Conservation (phyloP, 2,888 invertebrate genomes). For the Nomada ruficornis region DNA sequence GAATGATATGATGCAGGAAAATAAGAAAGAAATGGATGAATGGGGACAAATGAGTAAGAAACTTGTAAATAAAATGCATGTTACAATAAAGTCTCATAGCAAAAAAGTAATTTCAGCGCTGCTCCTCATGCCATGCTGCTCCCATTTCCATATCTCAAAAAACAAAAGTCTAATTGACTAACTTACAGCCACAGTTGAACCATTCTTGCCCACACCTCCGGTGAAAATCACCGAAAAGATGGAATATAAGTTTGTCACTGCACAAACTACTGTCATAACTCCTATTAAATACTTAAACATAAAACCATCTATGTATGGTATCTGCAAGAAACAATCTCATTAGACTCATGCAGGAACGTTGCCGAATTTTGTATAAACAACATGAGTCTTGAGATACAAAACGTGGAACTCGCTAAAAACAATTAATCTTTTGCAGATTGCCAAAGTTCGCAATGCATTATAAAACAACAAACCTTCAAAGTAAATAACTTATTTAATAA, state of each 20-base stretch:
- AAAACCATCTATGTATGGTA: slow-evolving; percentile 88
- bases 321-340: slow-evolving; percentile 82
- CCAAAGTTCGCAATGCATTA: not conserved
- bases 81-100: slow-evolving; percentile 61
- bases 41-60: slow-evolving; percentile 48
- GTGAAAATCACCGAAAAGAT: slow-evolving; percentile 89
- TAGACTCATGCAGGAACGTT: slow-evolving; percentile 64
- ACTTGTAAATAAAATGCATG: slow-evolving; percentile 60
- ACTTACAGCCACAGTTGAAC: slow-evolving; percentile 99
- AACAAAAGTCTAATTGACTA: slow-evolving; percentile 74
- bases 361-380: slow-evolving; percentile 18
- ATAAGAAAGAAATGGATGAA: slow-evolving; percentile 41
- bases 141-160: slow-evolving; percentile 75
- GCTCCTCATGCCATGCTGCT: slow-evolving; percentile 83
- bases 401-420: slow-evolving; percentile 1
- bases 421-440: not conserved
- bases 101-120: slow-evolving; percentile 73
- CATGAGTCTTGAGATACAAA: not conserved
- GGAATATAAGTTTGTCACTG: slow-evolving; percentile 89
- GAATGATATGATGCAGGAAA: slow-evolving; percentile 30
- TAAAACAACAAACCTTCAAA: not conserved
- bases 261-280: slow-evolving; percentile 90
- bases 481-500: not conserved
- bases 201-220: slow-evolving; percentile 99
- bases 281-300: slow-evolving; percentile 92